These are phyloP conservation scores for Petrocephalus zakoni DNA, from an alignment of 2,113 vertebrate species.

Conservation along the genomic window DNA sequence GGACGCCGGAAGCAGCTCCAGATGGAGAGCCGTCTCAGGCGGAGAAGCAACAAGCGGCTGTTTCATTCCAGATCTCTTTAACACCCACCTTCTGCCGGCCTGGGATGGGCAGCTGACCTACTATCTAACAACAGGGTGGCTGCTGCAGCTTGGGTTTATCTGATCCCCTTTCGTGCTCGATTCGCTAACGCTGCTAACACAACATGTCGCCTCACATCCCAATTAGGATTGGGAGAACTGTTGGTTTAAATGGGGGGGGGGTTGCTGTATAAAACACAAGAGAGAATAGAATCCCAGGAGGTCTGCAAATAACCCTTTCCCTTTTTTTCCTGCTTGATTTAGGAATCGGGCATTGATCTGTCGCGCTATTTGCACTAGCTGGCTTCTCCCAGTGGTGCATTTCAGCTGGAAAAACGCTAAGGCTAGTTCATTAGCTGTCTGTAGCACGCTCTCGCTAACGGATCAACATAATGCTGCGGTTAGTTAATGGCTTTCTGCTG, in stretches of 20 bases:
- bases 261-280: constrained; percentile 49
- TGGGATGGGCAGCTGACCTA: constrained; percentile 65
- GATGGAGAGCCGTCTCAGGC: constrained; percentile 48
- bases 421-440: constrained; percentile 92
- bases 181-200: constrained; percentile 60
- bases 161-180: constrained; percentile 68
- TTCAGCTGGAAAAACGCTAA: constrained; percentile 75
- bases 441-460: constrained; percentile 82
- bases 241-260: constrained; percentile 63
- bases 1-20: constrained; percentile 57
- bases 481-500: constrained; percentile 99
- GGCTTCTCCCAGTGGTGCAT: constrained; percentile 79
- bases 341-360: constrained; percentile 92
- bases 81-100: constrained; percentile 64
- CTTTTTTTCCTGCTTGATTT: constrained; percentile 69
- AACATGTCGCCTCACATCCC: constrained; percentile 55
- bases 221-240: constrained; percentile 58
- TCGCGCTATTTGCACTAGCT: constrained; percentile 85
- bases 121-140: constrained; percentile 65
- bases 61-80: constrained; percentile 69
- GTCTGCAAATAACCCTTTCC: constrained; percentile 85
- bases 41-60: constrained; percentile 61
- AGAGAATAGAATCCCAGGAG: constrained; percentile 75
- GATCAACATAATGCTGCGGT: constrained; percentile 98
- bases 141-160: constrained; percentile 64